A percentile compares a stretch with the other conserved stretches of the same genome.
Conservation (phyloP, 2,113 vertebrate genomes). For the Tetrao urogallus region DNA sequence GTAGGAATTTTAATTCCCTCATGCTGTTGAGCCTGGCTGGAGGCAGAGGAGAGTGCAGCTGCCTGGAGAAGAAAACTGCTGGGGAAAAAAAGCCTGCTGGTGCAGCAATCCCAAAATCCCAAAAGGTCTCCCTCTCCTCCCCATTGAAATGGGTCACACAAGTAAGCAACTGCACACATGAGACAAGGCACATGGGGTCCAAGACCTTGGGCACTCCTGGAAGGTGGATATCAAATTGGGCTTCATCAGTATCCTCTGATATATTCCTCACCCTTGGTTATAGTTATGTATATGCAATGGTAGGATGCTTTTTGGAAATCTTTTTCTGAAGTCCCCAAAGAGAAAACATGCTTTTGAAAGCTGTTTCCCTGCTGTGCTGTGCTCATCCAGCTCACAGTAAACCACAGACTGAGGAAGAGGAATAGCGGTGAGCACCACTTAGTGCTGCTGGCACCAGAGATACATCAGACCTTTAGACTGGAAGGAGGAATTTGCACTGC, state of each 20-base stretch:
- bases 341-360: not conserved
- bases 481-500: not conserved
- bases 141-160: not conserved
- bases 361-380: not conserved
- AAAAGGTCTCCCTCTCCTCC: not conserved
- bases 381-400: not conserved
- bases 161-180: not conserved
- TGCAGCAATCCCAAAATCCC: not conserved
- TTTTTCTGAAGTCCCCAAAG: not conserved
- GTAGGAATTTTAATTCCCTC: not conserved
- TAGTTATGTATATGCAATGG: not conserved
- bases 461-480: not conserved
- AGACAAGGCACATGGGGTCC: not conserved
- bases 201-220: not conserved
- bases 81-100: not conserved
- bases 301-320: not conserved
- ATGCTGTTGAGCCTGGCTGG: not conserved
- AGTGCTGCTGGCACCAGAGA: not conserved
- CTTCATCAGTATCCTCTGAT: not conserved
- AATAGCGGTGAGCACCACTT: not conserved
- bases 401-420: not conserved
- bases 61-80: constrained; percentile 1
- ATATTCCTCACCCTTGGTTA: not conserved
- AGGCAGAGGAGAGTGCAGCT: not conserved
- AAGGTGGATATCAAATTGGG: not conserved